phyloP scores from a whole-genome alignment of 2,113 vertebrate species.

The Nothoprocta perdicaria region DNA sequence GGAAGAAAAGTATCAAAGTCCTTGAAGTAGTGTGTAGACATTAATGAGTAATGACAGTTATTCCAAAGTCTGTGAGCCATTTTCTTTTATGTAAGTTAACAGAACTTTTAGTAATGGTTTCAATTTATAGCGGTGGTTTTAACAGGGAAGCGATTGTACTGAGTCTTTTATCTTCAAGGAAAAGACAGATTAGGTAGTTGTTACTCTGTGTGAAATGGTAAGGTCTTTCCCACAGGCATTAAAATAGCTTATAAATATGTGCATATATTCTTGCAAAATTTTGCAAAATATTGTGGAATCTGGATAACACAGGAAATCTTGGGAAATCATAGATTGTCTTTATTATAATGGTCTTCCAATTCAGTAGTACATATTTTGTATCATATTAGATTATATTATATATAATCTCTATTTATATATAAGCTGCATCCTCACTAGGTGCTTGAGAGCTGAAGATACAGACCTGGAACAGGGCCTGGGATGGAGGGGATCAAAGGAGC shows the following conservation, averaged over 20 bases:
- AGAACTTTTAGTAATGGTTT: constrained; percentile 21
- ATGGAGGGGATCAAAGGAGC: neutral
- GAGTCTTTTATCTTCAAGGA: neutral
- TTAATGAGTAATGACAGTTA: constrained; percentile 19
- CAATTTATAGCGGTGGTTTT: neutral
- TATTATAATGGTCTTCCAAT: neutral
- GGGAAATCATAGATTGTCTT: neutral
- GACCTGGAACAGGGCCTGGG: neutral
- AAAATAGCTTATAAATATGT: neutral
- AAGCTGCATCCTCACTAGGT: fast-evolving
- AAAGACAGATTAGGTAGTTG: neutral
- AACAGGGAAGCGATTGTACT: neutral
- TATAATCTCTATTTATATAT: neutral
- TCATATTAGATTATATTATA: neutral
- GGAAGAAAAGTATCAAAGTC: constrained; percentile 24
- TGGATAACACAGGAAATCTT: neutral
- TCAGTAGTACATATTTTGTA: neutral
- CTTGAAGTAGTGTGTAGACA: neutral
- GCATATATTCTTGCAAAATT: neutral
- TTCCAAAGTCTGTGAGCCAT: neutral
- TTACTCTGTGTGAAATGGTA: neutral
- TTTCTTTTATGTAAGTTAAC: constrained; percentile 3
- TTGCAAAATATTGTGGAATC: neutral
- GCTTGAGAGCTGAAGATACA: neutral
- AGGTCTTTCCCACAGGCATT: neutral